Evolutionary conservation across 2,797 vertebrate species (phyloP), one percentile per base, ranked within the genome.

Genomic region (Sphaeramia orbicularis): DNA sequence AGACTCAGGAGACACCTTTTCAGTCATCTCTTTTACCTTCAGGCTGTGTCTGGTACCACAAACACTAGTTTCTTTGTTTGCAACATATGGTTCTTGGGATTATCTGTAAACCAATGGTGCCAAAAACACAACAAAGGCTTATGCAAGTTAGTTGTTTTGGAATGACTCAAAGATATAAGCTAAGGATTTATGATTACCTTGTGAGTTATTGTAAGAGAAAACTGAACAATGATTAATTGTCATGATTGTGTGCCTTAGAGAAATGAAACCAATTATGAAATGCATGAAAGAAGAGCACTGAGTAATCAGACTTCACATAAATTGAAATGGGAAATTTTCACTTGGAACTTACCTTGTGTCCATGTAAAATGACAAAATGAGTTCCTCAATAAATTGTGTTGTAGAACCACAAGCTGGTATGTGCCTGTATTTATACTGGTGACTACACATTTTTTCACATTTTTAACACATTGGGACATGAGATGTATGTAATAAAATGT

Each of bases 221-320:
- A 21, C 3, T 27, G n/a, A 43, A 27, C 14, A 40, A 45, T 63
- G 51, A 13, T 12, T 47, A 42, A 70, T 72, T 6, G 14, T 38
- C 30, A 50, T 63, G 15, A 56, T 11, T 27, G 37, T 60, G 70
- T 88, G 86, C 77, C 80, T 87, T 86, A 21, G 71, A 62, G 35
- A 36, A n/a, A 4, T 65, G 21, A 77, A 76, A 68, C 14, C 32
- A 21, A 51, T 58, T 4, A 53, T 50, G 18, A 52, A 44, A 66
- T 21, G 55, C 44, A 76, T 65, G 60, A 37, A 51, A 36, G 32
- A 49, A 24, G 7, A 48, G 60, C 16, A 38, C 47, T 52, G 15
- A 40, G 30, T 32, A 50, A 54, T 18, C 14, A 27, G 36, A 49
- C 24, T 67, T 51, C 60, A 62, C 11, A 56, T 40, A 65, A 19